phyloP scores from a whole-genome alignment of 2,888 invertebrate genomes.

The Tetropium fuscum region DNA sequence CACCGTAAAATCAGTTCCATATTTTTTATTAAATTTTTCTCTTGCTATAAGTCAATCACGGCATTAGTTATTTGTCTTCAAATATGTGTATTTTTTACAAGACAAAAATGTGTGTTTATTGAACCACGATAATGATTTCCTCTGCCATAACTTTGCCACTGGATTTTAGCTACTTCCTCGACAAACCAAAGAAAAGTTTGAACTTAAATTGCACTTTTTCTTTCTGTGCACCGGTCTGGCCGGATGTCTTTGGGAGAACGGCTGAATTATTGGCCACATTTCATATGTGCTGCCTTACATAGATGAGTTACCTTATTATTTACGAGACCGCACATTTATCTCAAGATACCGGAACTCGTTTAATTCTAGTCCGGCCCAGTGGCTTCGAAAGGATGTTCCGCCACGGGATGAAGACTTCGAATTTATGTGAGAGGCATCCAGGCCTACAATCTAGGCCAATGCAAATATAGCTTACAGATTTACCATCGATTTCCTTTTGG shows the following conservation, averaged over 20 bases:
- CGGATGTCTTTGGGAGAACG: constrained; percentile 27
- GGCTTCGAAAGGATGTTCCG: constrained; percentile 53
- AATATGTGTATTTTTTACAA: no score
- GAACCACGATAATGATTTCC: no score
- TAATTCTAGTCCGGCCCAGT: constrained; percentile 55
- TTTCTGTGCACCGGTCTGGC: constrained; percentile 4
- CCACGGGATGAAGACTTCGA: constrained; percentile 51
- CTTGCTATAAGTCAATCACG: no score
- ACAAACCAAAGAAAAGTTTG: constrained; percentile 28
- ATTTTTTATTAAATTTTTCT: no score
- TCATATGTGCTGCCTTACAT: constrained; percentile 51
- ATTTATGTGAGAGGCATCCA: constrained; percentile 52
- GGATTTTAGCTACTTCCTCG: no score
- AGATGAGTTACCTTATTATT: constrained; percentile 53
- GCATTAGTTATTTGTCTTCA: no score
- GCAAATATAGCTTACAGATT: constrained; percentile 51
- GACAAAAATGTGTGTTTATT: no score
- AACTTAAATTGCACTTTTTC: constrained; percentile 33
- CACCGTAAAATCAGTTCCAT: no score
- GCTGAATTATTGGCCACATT: constrained; percentile 48
- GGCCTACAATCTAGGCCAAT: constrained; percentile 54
- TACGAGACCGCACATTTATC: constrained; percentile 53
- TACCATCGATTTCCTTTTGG: constrained; percentile 47
- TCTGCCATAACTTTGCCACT: no score
- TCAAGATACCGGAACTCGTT: constrained; percentile 55